Conservation (phyloP, 2,797 vertebrate genomes). For the Pachyuromys duprasi region DNA sequence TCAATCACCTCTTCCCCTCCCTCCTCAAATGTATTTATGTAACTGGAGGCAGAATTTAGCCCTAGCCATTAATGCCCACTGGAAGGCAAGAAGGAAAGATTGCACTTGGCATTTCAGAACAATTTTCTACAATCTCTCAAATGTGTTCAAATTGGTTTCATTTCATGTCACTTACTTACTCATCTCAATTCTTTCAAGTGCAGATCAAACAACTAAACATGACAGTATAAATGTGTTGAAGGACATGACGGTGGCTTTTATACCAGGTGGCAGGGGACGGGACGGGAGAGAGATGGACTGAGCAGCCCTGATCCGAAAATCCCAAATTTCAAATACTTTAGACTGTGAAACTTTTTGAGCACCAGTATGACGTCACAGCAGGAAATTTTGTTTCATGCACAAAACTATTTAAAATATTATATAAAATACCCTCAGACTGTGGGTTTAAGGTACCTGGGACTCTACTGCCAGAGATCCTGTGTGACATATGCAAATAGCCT, state of each 20-base stretch:
- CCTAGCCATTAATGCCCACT: conserved; percentile 58
- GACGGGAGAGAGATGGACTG: not conserved
- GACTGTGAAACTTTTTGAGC: not conserved
- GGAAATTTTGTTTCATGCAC: not conserved
- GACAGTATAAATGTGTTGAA: not conserved
- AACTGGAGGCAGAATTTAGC: conserved; percentile 71
- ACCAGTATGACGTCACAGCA: not conserved
- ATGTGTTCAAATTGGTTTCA: conserved; percentile 59
- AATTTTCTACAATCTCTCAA: conserved; percentile 62
- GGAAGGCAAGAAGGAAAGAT: conserved; percentile 64
- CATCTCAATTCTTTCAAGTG: conserved; percentile 55
- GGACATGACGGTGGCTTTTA: not conserved
- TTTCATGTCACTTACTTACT: conserved; percentile 60
- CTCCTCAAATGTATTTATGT: conserved; percentile 67
- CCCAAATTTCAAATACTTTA: not conserved
- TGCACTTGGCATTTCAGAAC: conserved; percentile 59
- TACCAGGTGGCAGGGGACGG: not conserved
- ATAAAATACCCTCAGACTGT: not conserved
- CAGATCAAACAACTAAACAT: conserved; percentile 54
- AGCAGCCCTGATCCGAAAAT: not conserved
- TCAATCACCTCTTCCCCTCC: not conserved
- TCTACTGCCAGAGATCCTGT: not conserved
- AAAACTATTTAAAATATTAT: not conserved
- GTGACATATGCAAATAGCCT: not conserved
- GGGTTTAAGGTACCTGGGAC: not conserved